A percentile compares a stretch with the other conserved stretches of the same genome.
Conservation (phyloP, 2,113 vertebrate genomes). For the Macquaria australasica region DNA sequence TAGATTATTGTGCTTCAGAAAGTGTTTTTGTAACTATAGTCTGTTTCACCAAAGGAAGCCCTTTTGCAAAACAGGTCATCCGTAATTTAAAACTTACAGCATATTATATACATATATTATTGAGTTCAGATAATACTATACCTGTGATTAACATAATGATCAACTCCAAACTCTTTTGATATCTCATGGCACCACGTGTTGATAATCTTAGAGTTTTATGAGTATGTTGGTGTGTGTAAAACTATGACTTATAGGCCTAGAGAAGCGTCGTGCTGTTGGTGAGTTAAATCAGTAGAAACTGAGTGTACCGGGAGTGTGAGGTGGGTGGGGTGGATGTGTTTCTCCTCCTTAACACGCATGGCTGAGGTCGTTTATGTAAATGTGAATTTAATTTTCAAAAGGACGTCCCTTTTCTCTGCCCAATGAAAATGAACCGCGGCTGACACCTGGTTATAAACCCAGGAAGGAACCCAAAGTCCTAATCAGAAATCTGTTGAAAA, state of each 20-base stretch:
- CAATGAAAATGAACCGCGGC: slow-evolving; percentile 92
- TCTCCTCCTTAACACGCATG: slow-evolving; percentile 75
- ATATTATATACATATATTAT: not conserved
- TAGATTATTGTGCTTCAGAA: not conserved
- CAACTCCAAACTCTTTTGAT: not conserved
- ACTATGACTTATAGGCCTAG: slow-evolving; percentile 21
- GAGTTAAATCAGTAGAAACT: slow-evolving; percentile 36
- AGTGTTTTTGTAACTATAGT: not conserved
- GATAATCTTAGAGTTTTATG: not conserved
- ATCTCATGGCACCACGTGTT: too few species aligned
- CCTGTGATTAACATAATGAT: not conserved
- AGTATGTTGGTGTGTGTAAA: not conserved
- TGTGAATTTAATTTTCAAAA: slow-evolving; percentile 87
- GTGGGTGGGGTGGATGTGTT: slow-evolving; percentile 76
- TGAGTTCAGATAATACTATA: not conserved
- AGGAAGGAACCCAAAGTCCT: slow-evolving; percentile 86
- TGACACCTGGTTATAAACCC: slow-evolving; percentile 99
- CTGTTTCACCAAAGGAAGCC: not conserved
- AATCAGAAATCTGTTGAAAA: slow-evolving; percentile 80
- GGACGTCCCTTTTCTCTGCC: slow-evolving; percentile 91
- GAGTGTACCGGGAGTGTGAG: slow-evolving; percentile 45
- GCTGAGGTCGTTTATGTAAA: slow-evolving; percentile 86
- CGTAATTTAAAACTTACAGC: not conserved
- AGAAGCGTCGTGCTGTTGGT: slow-evolving; percentile 41
- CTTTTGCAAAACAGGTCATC: not conserved